phyloP scores from a whole-genome alignment of 30 jellyfish, hydroid and myxozoan species.

The Hydractinia echinata region DNA sequence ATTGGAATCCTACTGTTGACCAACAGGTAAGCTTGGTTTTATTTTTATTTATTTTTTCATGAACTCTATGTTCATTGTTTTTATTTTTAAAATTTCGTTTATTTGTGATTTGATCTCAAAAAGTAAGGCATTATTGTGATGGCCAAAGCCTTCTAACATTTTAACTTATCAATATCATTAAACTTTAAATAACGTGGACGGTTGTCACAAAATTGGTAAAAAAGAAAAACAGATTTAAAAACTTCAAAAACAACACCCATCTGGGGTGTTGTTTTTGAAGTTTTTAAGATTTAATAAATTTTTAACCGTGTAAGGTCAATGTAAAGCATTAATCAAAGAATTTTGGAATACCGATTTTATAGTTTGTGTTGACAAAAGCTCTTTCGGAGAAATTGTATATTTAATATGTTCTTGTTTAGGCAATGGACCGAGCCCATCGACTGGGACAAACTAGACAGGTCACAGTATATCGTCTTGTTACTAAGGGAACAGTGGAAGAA shows the following conservation, averaged over 20 bases:
- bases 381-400: not conserved
- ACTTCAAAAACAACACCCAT: too few species aligned
- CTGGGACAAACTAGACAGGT: slow-evolving; percentile 97
- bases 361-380: not conserved
- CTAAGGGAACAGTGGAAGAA: slow-evolving; percentile 89
- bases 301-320: too few species aligned
- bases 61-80: not conserved
- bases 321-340: too few species aligned
- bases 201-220: not conserved
- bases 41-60: not conserved
- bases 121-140: too few species aligned
- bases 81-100: not conserved
- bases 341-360: too few species aligned
- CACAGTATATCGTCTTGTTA: slow-evolving; percentile 88
- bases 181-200: too few species aligned
- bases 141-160: too few species aligned
- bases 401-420: slow-evolving; percentile 43
- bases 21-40: slow-evolving; percentile 61
- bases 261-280: too few species aligned
- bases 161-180: too few species aligned
- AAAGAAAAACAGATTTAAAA: too few species aligned
- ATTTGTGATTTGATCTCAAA: too few species aligned
- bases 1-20: slow-evolving; percentile 98
- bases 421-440: slow-evolving; percentile 99
- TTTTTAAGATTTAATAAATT: too few species aligned